These are phyloP conservation scores for Latheticus oryzae DNA, from an alignment of 2,888 invertebrate genomes.

Conservation along the genomic window DNA sequence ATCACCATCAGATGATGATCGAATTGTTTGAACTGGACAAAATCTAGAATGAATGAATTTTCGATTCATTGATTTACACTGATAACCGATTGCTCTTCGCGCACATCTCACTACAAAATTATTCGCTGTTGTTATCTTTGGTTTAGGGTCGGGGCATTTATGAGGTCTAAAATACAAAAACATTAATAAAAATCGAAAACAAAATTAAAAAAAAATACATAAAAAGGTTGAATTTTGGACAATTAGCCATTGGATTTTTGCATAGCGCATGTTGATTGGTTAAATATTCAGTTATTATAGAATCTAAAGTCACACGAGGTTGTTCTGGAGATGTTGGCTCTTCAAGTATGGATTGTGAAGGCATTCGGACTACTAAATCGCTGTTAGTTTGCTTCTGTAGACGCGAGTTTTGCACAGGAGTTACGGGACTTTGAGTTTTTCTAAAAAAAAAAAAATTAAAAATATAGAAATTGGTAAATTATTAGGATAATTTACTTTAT, in stretches of 20 bases:
- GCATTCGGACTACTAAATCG: slow-evolving; percentile 55
- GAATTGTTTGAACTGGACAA: slow-evolving; percentile 79
- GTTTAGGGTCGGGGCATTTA: slow-evolving; percentile 91
- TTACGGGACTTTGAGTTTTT: slow-evolving; percentile 40
- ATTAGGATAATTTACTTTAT: slow-evolving; percentile 47
- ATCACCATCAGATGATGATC: slow-evolving; percentile 72
- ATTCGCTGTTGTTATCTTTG: slow-evolving; percentile 73
- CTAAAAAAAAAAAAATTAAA: slow-evolving; percentile 36
- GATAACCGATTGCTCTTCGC: slow-evolving; percentile 70
- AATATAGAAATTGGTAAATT: not conserved
- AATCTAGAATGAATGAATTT: slow-evolving; percentile 86
- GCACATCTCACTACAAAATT: slow-evolving; percentile 78
- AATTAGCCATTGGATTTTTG: slow-evolving; percentile 97
- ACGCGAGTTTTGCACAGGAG: slow-evolving; percentile 56
- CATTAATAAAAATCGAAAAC: too few species aligned
- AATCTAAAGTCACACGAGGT: slow-evolving; percentile 79
- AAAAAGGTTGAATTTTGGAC: slow-evolving; percentile 95
- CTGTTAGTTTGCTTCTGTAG: slow-evolving; percentile 69
- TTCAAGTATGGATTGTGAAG: slow-evolving; percentile 46
- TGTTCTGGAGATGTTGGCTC: slow-evolving; percentile 51
- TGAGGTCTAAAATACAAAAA: slow-evolving; percentile 87
- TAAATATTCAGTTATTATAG: slow-evolving; percentile 95
- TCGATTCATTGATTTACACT: slow-evolving; percentile 77
- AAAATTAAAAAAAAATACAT: slow-evolving; percentile 73
- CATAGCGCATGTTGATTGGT: slow-evolving; percentile 98